These are phyloP conservation scores for Anastrepha obliqua DNA, from an alignment of 1,140 invertebrate genomes.

Conservation along the genomic window DNA sequence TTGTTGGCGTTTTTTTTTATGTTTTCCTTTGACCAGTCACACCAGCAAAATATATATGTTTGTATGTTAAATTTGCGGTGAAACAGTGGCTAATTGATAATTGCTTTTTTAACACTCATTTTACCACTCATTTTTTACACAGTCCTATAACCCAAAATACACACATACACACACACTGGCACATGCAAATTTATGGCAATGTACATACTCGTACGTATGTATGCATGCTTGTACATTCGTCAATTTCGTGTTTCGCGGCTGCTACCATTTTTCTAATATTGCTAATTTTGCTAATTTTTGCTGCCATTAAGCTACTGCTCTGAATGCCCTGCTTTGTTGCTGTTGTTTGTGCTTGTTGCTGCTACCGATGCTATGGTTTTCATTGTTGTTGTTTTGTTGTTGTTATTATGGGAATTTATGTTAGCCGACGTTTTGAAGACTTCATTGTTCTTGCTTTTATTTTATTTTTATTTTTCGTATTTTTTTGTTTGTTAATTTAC, in stretches of 20 bases:
- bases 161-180: background rate
- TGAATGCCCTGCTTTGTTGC: background rate
- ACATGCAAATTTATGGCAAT: background rate
- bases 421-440: constrained; percentile 37
- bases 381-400: too few relatives aligned
- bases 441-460: constrained; percentile 16
- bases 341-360: background rate
- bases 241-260: constrained; percentile 22
- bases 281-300: constrained; percentile 50
- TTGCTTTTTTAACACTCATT: constrained; percentile 63
- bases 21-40: background rate
- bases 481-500: background rate
- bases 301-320: constrained; percentile 19
- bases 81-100: constrained; percentile 74
- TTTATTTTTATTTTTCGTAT: background rate
- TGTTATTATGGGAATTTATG: constrained; percentile 30
- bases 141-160: background rate
- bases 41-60: background rate
- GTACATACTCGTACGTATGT: background rate
- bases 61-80: constrained; percentile 72
- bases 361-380: background rate
- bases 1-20: background rate
- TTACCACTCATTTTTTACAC: constrained; percentile 46
- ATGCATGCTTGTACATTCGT: background rate
- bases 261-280: constrained; percentile 50